phyloP scores from a whole-genome alignment of 2,113 vertebrate species.

The Crotalus tigris region DNA sequence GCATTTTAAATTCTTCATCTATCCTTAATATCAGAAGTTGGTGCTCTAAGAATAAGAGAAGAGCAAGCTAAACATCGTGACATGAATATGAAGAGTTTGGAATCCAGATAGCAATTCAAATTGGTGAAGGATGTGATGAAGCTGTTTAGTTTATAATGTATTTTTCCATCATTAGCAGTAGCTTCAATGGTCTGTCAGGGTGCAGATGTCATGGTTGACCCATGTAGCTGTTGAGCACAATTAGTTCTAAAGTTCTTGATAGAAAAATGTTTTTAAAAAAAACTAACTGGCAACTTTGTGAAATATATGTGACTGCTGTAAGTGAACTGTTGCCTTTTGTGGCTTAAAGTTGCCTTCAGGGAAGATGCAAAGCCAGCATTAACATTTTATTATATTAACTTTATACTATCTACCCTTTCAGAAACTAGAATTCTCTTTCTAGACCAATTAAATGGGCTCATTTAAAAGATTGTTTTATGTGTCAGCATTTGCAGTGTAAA shows the following conservation, averaged over 20 bases:
- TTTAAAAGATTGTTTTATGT: conserved; percentile 11
- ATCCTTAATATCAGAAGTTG: neutral
- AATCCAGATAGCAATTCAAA: neutral
- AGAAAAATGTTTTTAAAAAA: neutral
- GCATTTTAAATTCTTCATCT: neutral
- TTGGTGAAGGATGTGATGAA: neutral
- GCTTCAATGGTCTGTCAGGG: neutral
- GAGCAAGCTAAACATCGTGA: neutral
- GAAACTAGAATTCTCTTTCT: conserved; percentile 4
- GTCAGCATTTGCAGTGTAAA: conserved; percentile 12
- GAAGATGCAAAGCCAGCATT: conserved; percentile 22
- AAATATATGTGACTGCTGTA: neutral
- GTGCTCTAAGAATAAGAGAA: neutral
- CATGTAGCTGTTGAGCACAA: neutral
- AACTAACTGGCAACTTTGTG: neutral
- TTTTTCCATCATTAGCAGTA: neutral
- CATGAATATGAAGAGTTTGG: neutral
- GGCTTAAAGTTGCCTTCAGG: neutral
- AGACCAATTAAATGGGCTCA: conserved; percentile 3
- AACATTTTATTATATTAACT: conserved; percentile 31
- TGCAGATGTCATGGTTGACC: neutral
- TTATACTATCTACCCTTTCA: conserved; percentile 11
- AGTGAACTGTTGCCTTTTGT: neutral
- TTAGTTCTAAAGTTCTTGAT: neutral
- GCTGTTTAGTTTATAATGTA: neutral